A percentile compares a stretch with the other conserved stretches of the same genome.
Evolutionary conservation across 2,888 invertebrate species (phyloP).

Genomic region (Hoplodrina ambigua): DNA sequence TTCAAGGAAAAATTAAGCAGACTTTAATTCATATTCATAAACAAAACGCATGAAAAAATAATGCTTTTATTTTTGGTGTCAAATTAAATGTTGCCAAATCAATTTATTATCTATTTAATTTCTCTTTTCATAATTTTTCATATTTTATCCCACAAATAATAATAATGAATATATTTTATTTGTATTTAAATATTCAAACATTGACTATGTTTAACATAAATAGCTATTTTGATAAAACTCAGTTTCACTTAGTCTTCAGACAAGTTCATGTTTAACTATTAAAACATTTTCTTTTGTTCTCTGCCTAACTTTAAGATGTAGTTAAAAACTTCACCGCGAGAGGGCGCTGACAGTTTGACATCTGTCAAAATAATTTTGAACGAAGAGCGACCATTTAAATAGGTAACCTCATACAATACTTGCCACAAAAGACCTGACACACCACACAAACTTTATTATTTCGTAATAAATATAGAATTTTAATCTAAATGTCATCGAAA

Average conservation of each 20-base stretch:
- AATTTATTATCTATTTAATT: neutral
- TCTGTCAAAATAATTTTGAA: too few species aligned
- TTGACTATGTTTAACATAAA: conserved; percentile 41
- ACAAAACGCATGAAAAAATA: neutral
- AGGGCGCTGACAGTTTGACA: too few species aligned
- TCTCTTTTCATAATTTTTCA: neutral
- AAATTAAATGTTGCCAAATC: conserved; percentile 23
- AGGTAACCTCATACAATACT: too few species aligned
- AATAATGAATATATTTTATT: neutral
- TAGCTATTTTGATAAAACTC: conserved; percentile 47
- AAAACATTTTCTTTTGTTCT: neutral
- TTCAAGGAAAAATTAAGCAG: neutral
- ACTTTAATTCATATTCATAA: neutral
- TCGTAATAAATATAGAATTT: too few species aligned
- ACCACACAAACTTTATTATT: too few species aligned
- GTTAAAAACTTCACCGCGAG: too few species aligned
- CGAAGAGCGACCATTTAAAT: too few species aligned
- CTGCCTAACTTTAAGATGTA: too few species aligned
- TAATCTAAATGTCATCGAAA: too few species aligned
- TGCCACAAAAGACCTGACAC: too few species aligned
- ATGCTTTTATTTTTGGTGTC: neutral
- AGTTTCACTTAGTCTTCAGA: conserved; percentile 49
- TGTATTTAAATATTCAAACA: conserved; percentile 9
- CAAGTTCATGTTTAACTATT: neutral
- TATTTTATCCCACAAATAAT: neutral